A percentile compares a stretch with the other conserved stretches of the same genome.
Evolutionary conservation across 2,113 vertebrate genomes (phyloP).

Genomic region (Megaptera novaeangliae): DNA sequence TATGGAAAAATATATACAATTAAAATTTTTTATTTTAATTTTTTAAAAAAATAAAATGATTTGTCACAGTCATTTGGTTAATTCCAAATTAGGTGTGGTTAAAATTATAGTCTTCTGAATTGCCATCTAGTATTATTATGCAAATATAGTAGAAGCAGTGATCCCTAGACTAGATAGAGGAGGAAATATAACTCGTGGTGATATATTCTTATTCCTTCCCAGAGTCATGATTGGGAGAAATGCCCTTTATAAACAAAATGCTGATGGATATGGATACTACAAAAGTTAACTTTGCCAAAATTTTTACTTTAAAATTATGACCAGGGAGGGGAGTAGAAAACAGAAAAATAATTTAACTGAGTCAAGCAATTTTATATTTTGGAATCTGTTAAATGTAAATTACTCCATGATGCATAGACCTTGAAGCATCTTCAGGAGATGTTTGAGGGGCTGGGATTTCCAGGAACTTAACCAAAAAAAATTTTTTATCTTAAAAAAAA

Average conservation of each 20-base stretch:
- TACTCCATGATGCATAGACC: neutral
- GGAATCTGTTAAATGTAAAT: neutral
- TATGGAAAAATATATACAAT: neutral
- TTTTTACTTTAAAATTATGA: neutral
- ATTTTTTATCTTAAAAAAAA: neutral
- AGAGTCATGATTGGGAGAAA: neutral
- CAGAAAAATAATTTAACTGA: neutral
- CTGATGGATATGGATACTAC: neutral
- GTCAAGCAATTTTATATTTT: neutral
- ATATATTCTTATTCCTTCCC: neutral
- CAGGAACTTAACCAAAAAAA: neutral
- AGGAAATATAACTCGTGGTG: neutral
- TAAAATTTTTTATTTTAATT: neutral
- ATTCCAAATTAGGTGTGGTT: neutral
- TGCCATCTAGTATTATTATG: neutral
- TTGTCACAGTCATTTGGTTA: neutral
- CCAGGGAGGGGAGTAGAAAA: neutral
- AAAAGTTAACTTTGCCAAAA: neutral
- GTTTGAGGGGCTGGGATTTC: neutral
- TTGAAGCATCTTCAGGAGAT: neutral
- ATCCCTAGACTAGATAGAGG: neutral
- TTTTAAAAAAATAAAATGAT: neutral
- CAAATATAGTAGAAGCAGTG: neutral
- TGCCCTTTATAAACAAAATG: neutral
- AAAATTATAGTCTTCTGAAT: neutral